Evolutionary conservation across 2,113 vertebrate genomes (phyloP).

Genomic region (Paralichthys olivaceus): DNA sequence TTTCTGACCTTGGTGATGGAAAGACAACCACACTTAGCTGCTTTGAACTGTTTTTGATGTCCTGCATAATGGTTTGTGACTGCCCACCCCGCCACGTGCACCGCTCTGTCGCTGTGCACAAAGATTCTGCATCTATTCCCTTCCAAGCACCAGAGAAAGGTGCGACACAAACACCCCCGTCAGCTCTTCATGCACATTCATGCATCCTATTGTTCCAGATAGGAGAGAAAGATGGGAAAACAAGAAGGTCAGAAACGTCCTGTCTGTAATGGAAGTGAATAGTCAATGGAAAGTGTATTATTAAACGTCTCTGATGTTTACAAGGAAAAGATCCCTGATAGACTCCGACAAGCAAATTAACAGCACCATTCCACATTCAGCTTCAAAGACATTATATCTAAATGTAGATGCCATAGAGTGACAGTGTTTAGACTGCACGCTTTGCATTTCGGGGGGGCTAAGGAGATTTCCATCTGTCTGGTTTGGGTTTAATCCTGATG

Average conservation of each 20-base stretch:
- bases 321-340: conserved; percentile 9
- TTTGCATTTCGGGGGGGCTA: conserved; percentile 22
- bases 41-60: conserved; percentile 35
- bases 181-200: neutral
- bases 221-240: neutral
- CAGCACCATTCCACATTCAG: conserved; percentile 6
- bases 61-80: conserved; percentile 38
- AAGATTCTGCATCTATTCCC: conserved; percentile 9
- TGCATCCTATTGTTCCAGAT: neutral
- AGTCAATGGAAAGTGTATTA: neutral
- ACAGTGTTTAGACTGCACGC: conserved; percentile 22
- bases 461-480: conserved; percentile 48
- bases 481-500: conserved; percentile 47
- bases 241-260: neutral
- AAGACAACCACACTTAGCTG: conserved; percentile 39
- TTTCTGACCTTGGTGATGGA: conserved; percentile 48
- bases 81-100: conserved; percentile 1
- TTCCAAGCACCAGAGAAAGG: neutral
- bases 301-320: neutral
- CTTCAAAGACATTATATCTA: conserved; percentile 26
- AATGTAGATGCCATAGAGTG: conserved; percentile 27
- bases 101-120: neutral
- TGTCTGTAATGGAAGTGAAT: neutral
- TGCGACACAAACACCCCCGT: neutral
- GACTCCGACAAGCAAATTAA: conserved; percentile 14